Evolutionary conservation across 2,888 invertebrate genomes (phyloP).

Genomic region (Dioctria rufipes): DNA sequence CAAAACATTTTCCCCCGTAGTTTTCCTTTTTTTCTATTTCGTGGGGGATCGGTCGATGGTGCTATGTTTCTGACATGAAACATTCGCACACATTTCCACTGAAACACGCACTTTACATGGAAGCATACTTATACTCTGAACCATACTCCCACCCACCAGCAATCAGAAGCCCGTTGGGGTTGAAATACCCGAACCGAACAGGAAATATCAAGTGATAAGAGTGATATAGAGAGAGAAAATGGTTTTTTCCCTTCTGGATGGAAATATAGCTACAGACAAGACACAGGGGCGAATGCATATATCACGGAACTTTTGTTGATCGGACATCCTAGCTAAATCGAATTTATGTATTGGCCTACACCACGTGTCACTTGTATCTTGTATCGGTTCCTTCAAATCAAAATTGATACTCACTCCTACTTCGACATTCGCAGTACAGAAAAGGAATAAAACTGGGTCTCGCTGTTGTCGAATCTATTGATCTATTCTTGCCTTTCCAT

Average conservation of each 20-base stretch:
- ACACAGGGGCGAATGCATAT: neutral
- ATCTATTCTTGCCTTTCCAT: slow-evolving; percentile 16
- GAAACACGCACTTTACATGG: slow-evolving; percentile 52
- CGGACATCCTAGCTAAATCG: slow-evolving; percentile 35
- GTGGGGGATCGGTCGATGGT: slow-evolving; percentile 54
- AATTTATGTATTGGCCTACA: slow-evolving; percentile 18
- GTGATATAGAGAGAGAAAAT: slow-evolving; percentile 49
- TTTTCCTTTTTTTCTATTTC: slow-evolving; percentile 38
- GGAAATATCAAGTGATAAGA: slow-evolving; percentile 59
- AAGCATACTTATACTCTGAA: slow-evolving; percentile 34
- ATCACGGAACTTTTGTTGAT: neutral
- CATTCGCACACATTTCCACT: slow-evolving; percentile 45
- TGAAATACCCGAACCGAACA: slow-evolving; percentile 53
- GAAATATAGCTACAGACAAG: slow-evolving; percentile 9
- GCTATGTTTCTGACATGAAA: slow-evolving; percentile 52
- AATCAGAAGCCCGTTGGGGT: slow-evolving; percentile 48
- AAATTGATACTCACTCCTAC: slow-evolving; percentile 31
- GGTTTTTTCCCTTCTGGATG: slow-evolving; percentile 20
- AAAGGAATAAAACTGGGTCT: neutral
- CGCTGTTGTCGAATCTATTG: slow-evolving; percentile 24
- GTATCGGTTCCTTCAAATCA: slow-evolving; percentile 42
- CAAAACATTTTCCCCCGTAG: slow-evolving; percentile 62
- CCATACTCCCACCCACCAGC: slow-evolving; percentile 5
- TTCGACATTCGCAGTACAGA: neutral
- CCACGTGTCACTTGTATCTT: slow-evolving; percentile 21